Evolutionary conservation across 2,888 invertebrate species (phyloP).

Genomic region (Drosophila atroscutellata): DNA sequence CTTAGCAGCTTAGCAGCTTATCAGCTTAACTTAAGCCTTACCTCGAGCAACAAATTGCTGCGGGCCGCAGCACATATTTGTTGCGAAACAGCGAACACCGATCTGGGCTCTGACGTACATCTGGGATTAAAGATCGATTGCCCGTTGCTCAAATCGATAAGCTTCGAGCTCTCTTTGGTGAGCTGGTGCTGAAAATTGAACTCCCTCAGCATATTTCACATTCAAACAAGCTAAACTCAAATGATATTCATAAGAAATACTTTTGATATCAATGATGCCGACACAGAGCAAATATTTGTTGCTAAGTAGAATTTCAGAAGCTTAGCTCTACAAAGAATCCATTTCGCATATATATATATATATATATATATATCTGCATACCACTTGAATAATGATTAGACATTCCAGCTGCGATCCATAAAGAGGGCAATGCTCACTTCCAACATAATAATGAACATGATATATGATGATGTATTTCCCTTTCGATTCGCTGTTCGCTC

Average conservation of each 20-base stretch:
- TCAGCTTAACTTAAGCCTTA: neutral
- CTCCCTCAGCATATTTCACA: constrained; percentile 1
- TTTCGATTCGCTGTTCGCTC: neutral
- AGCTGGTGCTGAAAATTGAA: neutral
- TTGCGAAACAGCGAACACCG: neutral
- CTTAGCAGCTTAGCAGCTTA: constrained; percentile 13
- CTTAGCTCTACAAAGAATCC: neutral
- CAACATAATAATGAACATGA: constrained; percentile 11
- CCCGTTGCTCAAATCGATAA: too few relatives aligned
- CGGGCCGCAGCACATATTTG: neutral
- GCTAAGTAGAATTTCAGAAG: neutral
- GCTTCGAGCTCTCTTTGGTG: neutral
- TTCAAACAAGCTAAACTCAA: neutral
- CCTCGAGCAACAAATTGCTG: neutral
- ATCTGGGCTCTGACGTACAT: neutral
- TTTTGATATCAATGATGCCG: neutral
- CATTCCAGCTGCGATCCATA: constrained; percentile 14
- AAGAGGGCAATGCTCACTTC: constrained; percentile 35
- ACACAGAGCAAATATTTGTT: neutral
- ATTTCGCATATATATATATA: neutral
- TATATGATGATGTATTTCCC: constrained; percentile 3
- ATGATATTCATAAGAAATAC: neutral
- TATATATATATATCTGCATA: neutral
- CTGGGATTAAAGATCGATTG: neutral
- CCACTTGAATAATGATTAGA: neutral